Conservation (phyloP, 2,797 vertebrate genomes). For the Silurus aristotelis region DNA sequence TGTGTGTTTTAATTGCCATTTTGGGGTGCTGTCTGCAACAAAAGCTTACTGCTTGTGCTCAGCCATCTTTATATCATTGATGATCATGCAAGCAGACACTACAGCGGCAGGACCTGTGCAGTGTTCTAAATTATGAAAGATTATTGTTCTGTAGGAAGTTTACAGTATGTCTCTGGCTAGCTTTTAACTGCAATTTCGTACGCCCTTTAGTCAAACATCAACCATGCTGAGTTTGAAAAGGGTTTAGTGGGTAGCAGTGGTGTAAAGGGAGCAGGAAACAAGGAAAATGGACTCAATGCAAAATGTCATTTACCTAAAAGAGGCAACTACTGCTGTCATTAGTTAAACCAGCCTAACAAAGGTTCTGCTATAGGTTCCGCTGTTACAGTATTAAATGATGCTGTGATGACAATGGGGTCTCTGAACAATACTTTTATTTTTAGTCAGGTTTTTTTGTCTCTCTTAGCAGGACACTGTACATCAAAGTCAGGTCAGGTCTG, state of each 20-base stretch:
- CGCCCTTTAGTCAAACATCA: slow-evolving; percentile 79
- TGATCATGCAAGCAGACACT: slow-evolving; percentile 71
- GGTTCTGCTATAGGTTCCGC: not conserved
- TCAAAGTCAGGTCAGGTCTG: not conserved
- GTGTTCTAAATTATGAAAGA: slow-evolving; percentile 70
- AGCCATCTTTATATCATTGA: slow-evolving; percentile 74
- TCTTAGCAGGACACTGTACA: not conserved
- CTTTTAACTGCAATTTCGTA: slow-evolving; percentile 76
- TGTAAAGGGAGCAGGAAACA: not conserved
- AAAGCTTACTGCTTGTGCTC: slow-evolving; percentile 50
- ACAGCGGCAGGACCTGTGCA: slow-evolving; percentile 64
- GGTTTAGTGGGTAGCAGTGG: not conserved
- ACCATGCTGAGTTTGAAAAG: slow-evolving; percentile 53
- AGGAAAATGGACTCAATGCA: not conserved
- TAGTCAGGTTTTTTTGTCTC: not conserved
- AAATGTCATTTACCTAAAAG: not conserved
- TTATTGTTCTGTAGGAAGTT: slow-evolving; percentile 75
- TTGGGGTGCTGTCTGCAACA: not conserved
- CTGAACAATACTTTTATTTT: slow-evolving; percentile 12
- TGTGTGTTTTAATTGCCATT: slow-evolving; percentile 19
- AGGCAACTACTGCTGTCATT: not conserved
- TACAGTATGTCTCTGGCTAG: slow-evolving; percentile 64
- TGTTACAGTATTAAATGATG: not conserved
- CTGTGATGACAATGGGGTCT: not conserved
- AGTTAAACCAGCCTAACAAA: not conserved